Evolutionary conservation across 2,797 vertebrate species (phyloP), one percentile per base, ranked within the genome.

Genomic region (Pteropus rufus): DNA sequence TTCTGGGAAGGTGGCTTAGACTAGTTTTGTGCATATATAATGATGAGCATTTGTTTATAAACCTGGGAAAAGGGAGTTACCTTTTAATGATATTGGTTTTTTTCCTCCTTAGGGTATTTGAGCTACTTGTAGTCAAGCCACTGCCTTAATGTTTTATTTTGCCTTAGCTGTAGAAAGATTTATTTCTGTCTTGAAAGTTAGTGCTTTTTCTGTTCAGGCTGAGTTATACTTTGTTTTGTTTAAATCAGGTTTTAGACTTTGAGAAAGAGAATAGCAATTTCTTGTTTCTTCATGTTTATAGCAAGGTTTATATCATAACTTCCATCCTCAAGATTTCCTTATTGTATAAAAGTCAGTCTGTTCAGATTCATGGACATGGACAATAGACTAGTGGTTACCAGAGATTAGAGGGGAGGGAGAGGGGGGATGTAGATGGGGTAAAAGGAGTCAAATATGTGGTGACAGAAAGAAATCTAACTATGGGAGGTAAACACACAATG

Each of bases 221-320:
- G 72, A 92, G 46, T 79, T 93, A 26, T 67, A 75, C 18, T 92
- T 96, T 56, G 41, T 69, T 81, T 92, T 96, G 39, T 58, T 12
- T 77, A 67, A 79, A 44, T 95, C 62, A 85, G 23, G 46, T 83
- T 91, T 96, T 96, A 92, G 84, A 87, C n/a, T 92, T 89, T 91
- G 56, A 19, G 54, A 88, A 93, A 97, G 15, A 82, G 36, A 85
- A 73, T 31, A 89, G 34, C 54, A 81, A 89, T 89, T 91, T 96
- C 70, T 83, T 89, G 4, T 89, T 97, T 97, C 46, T 93, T 60
- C 23, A 21, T 83, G 14, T 92, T 95, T 93, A 67, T 72, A 94
- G 62, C 29, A 94, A 31, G 44, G 21, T 81, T 31, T 69, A 52
- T 80, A 86, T 92, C 21, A 94, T 62, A 88, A 29, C 58, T 92